Conservation (phyloP, 2,113 vertebrate species). For the Pionites leucogaster region DNA sequence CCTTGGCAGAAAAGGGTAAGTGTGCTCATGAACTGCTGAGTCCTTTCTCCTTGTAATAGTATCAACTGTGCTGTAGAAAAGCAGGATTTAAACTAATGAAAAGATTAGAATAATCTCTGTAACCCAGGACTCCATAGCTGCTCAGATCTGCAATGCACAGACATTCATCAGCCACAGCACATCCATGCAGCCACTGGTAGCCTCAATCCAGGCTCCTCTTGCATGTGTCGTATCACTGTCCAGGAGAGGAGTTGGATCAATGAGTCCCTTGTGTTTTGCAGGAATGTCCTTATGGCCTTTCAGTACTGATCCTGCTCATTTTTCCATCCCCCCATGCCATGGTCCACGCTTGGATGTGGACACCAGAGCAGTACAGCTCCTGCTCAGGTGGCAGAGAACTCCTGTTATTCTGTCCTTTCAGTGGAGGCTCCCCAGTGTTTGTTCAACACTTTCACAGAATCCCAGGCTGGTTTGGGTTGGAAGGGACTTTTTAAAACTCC, state of each 20-base stretch:
- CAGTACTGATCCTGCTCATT: neutral
- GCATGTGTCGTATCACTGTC: accelerated
- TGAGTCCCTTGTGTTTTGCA: neutral
- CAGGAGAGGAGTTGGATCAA: accelerated
- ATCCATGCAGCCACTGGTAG: neutral
- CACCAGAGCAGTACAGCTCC: neutral
- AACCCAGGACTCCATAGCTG: neutral
- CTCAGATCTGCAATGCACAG: neutral
- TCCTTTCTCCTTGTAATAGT: slow-evolving; percentile 17
- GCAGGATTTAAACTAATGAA: slow-evolving; percentile 25
- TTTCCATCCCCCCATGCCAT: neutral
- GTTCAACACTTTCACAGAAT: neutral
- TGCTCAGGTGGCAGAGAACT: neutral
- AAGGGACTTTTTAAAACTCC: neutral
- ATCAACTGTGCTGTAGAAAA: neutral
- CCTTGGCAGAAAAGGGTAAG: neutral
- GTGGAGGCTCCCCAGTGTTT: neutral
- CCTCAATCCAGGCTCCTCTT: accelerated
- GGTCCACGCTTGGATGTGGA: neutral
- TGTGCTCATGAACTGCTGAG: neutral
- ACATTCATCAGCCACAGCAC: neutral
- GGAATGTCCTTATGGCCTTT: neutral
- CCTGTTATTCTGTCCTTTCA: neutral
- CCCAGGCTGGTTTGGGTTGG: neutral
- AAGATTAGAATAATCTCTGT: slow-evolving; percentile 35